Conservation (phyloP, 2,888 invertebrate species). For the Pollenia labialis region DNA sequence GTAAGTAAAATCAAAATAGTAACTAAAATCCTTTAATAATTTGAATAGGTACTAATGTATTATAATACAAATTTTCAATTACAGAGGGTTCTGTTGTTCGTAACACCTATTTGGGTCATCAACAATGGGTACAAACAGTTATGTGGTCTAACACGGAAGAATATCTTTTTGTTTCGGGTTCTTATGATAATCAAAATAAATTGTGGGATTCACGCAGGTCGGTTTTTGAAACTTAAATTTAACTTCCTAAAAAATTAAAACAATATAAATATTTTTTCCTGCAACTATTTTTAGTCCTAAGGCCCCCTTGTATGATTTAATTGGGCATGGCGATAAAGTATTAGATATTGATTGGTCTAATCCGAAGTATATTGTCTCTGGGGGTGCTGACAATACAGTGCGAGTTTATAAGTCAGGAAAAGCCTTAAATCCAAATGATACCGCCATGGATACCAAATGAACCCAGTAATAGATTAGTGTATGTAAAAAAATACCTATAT, state of each 20-base stretch:
- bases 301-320: constrained; percentile 95
- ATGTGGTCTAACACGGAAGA: constrained; percentile 94
- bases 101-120: constrained; percentile 92
- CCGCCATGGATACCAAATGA: constrained; percentile 58
- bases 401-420: constrained; percentile 90
- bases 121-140: constrained; percentile 95
- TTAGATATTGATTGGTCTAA: constrained; percentile 97
- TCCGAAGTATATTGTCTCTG: constrained; percentile 93
- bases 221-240: constrained; percentile 52
- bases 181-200: constrained; percentile 95
- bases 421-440: constrained; percentile 74
- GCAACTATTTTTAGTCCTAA: constrained; percentile 88
- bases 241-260: neutral
- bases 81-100: constrained; percentile 94
- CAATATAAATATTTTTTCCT: neutral
- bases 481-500: constrained; percentile 45
- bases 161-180: constrained; percentile 95
- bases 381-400: constrained; percentile 96
- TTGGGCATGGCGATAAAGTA: constrained; percentile 97
- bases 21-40: too few species aligned
- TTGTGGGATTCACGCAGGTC: constrained; percentile 98
- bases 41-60: neutral
- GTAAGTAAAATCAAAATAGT: constrained; percentile 84
- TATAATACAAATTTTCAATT: neutral
- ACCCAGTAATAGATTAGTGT: neutral